Evolutionary conservation across 2,888 invertebrate species (phyloP), one percentile per base, ranked within the genome.

Genomic region (Drosophila suboccidentalis): DNA sequence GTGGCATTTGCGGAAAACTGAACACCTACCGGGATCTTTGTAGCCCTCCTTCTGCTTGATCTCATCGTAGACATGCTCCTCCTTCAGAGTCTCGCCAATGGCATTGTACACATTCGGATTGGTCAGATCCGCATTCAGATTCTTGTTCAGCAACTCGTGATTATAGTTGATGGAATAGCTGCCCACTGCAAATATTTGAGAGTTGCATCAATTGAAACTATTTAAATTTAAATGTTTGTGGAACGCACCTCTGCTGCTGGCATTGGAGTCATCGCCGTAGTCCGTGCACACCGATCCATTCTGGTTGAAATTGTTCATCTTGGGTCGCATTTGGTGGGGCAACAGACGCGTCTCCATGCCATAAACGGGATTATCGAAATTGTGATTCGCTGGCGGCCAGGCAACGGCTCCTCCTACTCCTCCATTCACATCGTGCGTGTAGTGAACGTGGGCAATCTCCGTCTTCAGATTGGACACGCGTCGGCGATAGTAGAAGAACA

Each of bases 321-420:
- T 92, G 13, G 92, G 89, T 1, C 89, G 80, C 63, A 91, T 60
- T 67, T 92, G 92, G 53, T 92, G 91, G 38, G 87, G 76, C 47
- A 93, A 71, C 85, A 94, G 79, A 93, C 93, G 59, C 19, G 92
- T 93, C 22, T 91, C 92, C 93, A 95, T 96, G 11, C 97, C 96
- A 92, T 98, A 98, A 4, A 97, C 97, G 0, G 98, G 98, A 94
- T 98, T 98, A 93, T 98, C 98, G 92, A 98, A 98, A 92, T 98
- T 97, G 91, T 89, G 87, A 92, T 92, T 91, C 19, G 90, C 85
- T 64, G 91, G 91, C 9, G 91, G 87, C 89, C 91, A 90, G 53
- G 94, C 93, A 2, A 13, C 50, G 1, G 13, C 19, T 26, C 15
- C 51, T 1, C 83, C 77, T 2, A 50, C 67, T 26, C 83, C 77